Evolutionary conservation across 2,797 vertebrate genomes (phyloP).

Genomic region (Carapus acus): DNA sequence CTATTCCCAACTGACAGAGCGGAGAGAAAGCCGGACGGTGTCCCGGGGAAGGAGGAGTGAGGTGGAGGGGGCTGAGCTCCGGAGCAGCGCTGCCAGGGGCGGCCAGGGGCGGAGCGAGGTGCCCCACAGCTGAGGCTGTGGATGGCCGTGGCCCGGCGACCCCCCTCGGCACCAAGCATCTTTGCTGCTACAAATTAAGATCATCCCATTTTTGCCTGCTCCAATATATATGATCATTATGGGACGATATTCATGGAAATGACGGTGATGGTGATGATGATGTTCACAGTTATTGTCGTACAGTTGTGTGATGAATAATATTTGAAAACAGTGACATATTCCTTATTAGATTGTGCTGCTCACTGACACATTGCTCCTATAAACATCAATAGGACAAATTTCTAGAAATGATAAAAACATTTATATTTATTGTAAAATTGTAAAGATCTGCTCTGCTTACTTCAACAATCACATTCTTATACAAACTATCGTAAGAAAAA

Average conservation of each 20-base stretch:
- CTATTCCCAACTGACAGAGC: conserved; percentile 28
- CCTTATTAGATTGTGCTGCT: neutral
- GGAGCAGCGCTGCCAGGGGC: neutral
- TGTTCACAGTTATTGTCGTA: no score
- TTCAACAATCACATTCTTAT: conserved; percentile 1
- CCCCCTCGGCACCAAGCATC: neutral
- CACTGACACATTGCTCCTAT: no score
- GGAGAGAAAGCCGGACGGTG: conserved; percentile 25
- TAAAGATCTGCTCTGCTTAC: neutral
- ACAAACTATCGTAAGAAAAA: neutral
- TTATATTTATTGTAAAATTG: conserved; percentile 42
- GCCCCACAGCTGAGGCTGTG: no score
- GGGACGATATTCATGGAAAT: no score
- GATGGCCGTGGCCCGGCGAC: no score
- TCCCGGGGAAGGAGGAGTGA: conserved; percentile 52
- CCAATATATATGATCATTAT: no score
- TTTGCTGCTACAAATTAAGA: neutral
- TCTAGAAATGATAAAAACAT: conserved; percentile 18
- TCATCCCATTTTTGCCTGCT: no score
- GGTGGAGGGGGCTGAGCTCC: conserved; percentile 12
- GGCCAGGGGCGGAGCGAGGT: neutral
- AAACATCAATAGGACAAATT: neutral
- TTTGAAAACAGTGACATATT: no score
- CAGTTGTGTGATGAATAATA: no score
- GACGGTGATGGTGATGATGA: no score